phyloP scores from a whole-genome alignment of 1,140 invertebrate species.

The Drosophila rufa region DNA sequence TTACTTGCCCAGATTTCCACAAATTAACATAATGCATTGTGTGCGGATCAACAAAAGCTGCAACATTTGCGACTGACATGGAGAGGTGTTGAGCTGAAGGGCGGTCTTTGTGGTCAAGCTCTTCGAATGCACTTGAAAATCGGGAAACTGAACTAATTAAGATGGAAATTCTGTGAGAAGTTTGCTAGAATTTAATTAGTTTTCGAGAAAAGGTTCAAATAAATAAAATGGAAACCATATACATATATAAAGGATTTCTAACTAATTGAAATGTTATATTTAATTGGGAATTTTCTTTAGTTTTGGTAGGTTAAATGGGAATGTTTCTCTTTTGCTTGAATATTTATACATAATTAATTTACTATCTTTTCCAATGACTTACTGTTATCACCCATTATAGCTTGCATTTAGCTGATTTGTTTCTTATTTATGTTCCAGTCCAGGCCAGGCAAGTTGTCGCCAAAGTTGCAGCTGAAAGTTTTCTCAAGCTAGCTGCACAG shows the following conservation, averaged over 20 bases:
- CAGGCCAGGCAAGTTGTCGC: conserved; percentile 26
- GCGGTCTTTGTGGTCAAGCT: conserved; percentile 17
- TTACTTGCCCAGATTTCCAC: conserved; percentile 33
- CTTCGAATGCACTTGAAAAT: conserved; percentile 7
- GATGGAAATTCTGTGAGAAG: background rate
- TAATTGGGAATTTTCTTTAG: too few species aligned
- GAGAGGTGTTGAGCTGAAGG: conserved; percentile 31
- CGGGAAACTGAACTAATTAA: background rate
- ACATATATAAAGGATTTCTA: too few species aligned
- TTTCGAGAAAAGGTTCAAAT: background rate
- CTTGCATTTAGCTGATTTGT: conserved; percentile 39
- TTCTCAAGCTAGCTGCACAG: conserved; percentile 29
- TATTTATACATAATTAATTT: too few species aligned
- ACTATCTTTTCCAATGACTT: background rate
- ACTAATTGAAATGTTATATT: too few species aligned
- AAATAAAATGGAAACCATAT: too few species aligned
- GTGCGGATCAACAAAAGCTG: conserved; percentile 34
- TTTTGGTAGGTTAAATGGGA: too few species aligned
- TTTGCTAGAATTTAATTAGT: background rate
- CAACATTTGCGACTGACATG: conserved; percentile 46
- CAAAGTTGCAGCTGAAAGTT: conserved; percentile 39
- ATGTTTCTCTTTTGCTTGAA: too few species aligned
- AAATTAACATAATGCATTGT: conserved; percentile 52
- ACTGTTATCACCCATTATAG: background rate
- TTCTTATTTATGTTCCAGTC: conserved; percentile 25